Evolutionary conservation across 37 sponge, comb jelly and placozoan genomes (phyloP).

Genomic region (Beroe ovata): DNA sequence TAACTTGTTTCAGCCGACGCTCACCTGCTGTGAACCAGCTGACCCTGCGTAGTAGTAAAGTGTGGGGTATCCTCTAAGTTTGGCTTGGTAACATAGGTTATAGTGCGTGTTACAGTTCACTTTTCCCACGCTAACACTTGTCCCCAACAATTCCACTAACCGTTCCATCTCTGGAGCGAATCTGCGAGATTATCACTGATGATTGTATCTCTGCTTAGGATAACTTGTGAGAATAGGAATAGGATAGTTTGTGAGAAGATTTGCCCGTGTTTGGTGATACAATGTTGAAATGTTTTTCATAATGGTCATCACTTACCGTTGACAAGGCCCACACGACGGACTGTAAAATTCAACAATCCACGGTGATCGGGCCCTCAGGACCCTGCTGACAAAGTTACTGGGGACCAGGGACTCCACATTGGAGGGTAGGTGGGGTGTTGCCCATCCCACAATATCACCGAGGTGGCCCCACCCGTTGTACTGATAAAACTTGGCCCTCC

Average conservation of each 20-base stretch:
- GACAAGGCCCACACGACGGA: conserved; percentile 64
- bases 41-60: conserved; percentile 46
- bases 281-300: no score
- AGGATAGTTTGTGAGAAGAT: no score
- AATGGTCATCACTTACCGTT: background rate
- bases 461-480: conserved; percentile 68
- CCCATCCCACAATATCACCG: conserved; percentile 45
- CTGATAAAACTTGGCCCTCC: background rate
- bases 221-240: no score
- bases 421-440: conserved; percentile 46
- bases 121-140: conserved; percentile 15
- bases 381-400: conserved; percentile 1
- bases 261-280: no score
- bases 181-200: background rate
- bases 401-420: conserved; percentile 1
- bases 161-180: conserved; percentile 57
- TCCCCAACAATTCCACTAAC: conserved; percentile 12
- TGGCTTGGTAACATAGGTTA: conserved; percentile 47
- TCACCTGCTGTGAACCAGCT: conserved; percentile 1
- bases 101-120: conserved; percentile 58
- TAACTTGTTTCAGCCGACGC: background rate
- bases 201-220: background rate
- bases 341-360: conserved; percentile 68
- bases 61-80: conserved; percentile 53
- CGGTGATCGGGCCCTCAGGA: background rate